A percentile compares a stretch with the other conserved stretches of the same genome.
Evolutionary conservation across 2,888 invertebrate genomes (phyloP).

Genomic region (Venustoraphidia nigricollis): DNA sequence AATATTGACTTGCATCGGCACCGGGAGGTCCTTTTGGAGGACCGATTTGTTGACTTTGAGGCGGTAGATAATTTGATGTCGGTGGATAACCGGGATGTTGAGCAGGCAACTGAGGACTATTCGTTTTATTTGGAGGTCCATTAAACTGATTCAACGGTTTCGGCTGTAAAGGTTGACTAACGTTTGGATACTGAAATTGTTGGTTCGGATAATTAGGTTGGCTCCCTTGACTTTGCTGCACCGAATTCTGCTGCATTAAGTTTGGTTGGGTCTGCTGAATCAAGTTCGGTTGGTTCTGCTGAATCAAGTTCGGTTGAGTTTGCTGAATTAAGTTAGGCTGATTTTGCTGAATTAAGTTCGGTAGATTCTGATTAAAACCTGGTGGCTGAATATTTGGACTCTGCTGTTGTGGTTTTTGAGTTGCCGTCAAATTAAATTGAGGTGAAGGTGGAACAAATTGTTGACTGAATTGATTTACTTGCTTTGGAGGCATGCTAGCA

Average conservation of each 20-base stretch:
- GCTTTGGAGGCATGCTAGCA: too few relatives aligned
- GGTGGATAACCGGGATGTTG: neutral
- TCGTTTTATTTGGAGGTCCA: neutral
- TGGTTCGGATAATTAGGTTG: neutral
- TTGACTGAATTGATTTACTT: too few relatives aligned
- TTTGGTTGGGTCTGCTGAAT: neutral
- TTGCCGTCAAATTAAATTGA: constrained; percentile 1
- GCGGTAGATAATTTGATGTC: neutral
- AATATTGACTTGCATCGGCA: neutral
- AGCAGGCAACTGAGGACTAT: neutral
- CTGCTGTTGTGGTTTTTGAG: constrained; percentile 3
- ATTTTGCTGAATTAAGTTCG: constrained; percentile 3
- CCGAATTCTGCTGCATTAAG: constrained; percentile 3
- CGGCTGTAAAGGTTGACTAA: neutral
- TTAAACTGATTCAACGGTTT: neutral
- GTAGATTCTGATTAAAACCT: constrained; percentile 7
- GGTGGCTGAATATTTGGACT: constrained; percentile 12
- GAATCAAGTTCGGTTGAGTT: neutral
- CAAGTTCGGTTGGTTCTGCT: neutral
- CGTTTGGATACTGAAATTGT: neutral
- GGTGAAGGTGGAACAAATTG: neutral
- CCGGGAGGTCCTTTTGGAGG: neutral
- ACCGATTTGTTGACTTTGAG: neutral
- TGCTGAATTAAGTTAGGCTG: constrained; percentile 6
- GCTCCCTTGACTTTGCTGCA: neutral